Evolutionary conservation across 2,113 vertebrate species (phyloP).

Genomic region (Bubo scandiacus): DNA sequence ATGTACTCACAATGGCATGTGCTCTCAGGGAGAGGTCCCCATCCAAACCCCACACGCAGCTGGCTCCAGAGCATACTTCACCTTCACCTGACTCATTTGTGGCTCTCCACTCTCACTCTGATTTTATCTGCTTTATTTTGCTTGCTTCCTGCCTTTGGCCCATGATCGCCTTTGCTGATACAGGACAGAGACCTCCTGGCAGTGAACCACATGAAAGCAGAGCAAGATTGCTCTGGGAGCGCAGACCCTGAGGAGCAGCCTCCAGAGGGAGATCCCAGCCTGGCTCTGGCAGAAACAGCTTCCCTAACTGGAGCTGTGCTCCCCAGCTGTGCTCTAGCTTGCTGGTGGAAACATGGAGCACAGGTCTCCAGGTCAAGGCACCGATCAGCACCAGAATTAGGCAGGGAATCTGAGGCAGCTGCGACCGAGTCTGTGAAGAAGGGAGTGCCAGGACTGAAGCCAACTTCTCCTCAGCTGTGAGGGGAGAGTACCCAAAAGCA

Average conservation of each 20-base stretch:
- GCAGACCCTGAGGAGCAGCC: not conserved
- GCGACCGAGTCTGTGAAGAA: rapidly evolving
- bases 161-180: rapidly evolving
- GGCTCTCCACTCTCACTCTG: not conserved
- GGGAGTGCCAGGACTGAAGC: not conserved
- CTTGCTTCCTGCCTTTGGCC: not conserved
- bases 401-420: not conserved
- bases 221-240: not conserved
- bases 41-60: not conserved
- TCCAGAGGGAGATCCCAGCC: constrained; percentile 12
- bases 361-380: not conserved
- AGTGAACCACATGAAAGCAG: not conserved
- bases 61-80: not conserved
- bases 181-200: not conserved
- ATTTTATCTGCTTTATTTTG: not conserved
- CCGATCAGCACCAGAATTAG: not conserved
- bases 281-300: not conserved
- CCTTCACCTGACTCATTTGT: not conserved
- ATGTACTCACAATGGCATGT: not conserved
- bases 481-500: not conserved
- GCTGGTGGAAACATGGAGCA: not conserved
- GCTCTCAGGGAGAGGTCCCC: not conserved
- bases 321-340: not conserved
- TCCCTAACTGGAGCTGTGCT: not conserved
- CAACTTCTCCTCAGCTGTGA: not conserved